These are phyloP conservation scores for Dynastes tityus DNA, from an alignment of 2,888 invertebrate species.

Conservation along the genomic window DNA sequence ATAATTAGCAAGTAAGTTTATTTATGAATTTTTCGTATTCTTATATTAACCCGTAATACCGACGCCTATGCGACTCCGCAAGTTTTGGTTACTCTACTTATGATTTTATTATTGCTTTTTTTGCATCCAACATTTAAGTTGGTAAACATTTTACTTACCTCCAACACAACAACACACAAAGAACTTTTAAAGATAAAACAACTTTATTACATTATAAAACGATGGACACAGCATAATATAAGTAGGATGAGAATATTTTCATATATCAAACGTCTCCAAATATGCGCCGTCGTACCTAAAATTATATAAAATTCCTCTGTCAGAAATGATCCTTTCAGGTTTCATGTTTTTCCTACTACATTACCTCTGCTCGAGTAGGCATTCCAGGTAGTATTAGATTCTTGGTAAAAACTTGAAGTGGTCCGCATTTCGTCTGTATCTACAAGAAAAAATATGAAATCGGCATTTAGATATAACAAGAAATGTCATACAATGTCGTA, in stretches of 20 bases:
- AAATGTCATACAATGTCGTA: not conserved
- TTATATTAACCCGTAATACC: too few species aligned
- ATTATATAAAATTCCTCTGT: not conserved
- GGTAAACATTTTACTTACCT: not conserved
- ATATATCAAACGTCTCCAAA: not conserved
- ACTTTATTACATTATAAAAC: constrained; percentile 13
- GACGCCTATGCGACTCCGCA: too few species aligned
- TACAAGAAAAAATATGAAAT: too few species aligned
- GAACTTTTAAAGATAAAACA: not conserved
- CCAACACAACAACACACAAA: not conserved
- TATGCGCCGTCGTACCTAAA: constrained; percentile 12
- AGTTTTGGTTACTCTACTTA: too few species aligned
- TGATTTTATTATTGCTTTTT: too few species aligned
- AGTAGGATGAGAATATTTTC: not conserved
- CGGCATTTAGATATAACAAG: not conserved
- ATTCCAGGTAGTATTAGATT: constrained; percentile 49
- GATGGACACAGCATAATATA: constrained; percentile 2
- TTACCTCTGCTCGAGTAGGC: constrained; percentile 51
- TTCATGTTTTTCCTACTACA: not conserved
- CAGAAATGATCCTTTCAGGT: not conserved
- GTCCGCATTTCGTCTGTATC: not conserved
- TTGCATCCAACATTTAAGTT: too few species aligned
- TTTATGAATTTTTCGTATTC: too few species aligned
- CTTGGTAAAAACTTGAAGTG: constrained; percentile 4
- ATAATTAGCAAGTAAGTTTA: too few species aligned